Evolutionary conservation across 1,140 invertebrate species (phyloP).

Genomic region (Lysiphlebus fabarum): DNA sequence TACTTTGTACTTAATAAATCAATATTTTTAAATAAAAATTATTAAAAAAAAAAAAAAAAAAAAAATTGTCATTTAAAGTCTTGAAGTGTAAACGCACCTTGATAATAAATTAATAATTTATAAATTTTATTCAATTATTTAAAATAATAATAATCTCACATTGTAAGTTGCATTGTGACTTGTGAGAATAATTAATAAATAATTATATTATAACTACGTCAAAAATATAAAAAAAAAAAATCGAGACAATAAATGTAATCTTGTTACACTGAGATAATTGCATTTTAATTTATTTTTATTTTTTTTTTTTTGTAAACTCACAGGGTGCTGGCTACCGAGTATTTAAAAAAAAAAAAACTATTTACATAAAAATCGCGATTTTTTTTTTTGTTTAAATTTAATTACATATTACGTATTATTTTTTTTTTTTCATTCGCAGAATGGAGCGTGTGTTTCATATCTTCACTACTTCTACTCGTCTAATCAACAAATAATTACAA

Average conservation of each 20-base stretch:
- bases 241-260: constrained; percentile 57
- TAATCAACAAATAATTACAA: neutral
- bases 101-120: constrained; percentile 29
- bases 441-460: constrained; percentile 23
- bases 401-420: constrained; percentile 11
- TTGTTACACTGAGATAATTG: constrained; percentile 54
- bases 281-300: constrained; percentile 55
- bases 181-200: too few relatives aligned
- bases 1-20: constrained; percentile 3
- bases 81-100: constrained; percentile 32
- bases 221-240: too few relatives aligned
- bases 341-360: constrained; percentile 46
- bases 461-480: constrained; percentile 3
- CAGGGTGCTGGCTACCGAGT: constrained; percentile 52
- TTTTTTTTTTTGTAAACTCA: constrained; percentile 39
- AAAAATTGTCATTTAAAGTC: constrained; percentile 16
- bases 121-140: constrained; percentile 19
- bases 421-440: constrained; percentile 22
- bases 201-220: constrained; percentile 17
- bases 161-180: constrained; percentile 41
- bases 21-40: constrained; percentile 10
- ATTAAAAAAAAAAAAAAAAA: neutral
- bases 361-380: constrained; percentile 22
- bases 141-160: constrained; percentile 33
- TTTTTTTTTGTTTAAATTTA: constrained; percentile 21